Evolutionary conservation across 2,113 vertebrate species (phyloP).

Genomic region (Halichoerus grypus): DNA sequence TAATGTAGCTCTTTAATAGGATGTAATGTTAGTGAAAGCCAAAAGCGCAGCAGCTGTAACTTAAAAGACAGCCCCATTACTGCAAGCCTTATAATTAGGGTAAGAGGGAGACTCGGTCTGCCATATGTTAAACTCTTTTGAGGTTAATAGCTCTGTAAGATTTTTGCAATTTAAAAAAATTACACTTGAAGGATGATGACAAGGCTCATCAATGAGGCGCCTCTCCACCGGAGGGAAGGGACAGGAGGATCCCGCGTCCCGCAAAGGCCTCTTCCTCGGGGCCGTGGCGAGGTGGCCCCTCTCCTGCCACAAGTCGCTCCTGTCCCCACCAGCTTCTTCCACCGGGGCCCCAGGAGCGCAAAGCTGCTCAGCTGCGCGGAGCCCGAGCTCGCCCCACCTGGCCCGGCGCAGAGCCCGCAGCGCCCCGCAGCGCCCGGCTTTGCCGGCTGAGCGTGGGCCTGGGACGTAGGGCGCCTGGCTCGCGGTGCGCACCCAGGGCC

Average conservation of each 20-base stretch:
- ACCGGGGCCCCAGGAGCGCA: background rate
- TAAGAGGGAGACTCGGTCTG: slow-evolving; percentile 88
- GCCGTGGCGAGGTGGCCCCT: background rate
- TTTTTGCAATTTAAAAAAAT: slow-evolving; percentile 90
- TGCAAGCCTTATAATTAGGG: slow-evolving; percentile 90
- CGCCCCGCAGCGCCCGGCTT: background rate
- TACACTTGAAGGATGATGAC: slow-evolving; percentile 86
- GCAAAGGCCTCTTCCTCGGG: background rate
- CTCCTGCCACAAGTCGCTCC: background rate
- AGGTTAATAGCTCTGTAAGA: slow-evolving; percentile 91
- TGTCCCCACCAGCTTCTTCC: accelerated
- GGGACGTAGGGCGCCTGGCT: accelerated
- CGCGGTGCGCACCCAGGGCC: background rate
- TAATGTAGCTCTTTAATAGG: slow-evolving; percentile 89
- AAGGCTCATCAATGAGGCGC: slow-evolving; percentile 74
- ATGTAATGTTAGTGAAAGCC: slow-evolving; percentile 88
- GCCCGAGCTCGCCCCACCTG: background rate
- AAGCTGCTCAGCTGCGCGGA: background rate
- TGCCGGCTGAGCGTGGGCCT: accelerated
- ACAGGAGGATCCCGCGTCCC: background rate
- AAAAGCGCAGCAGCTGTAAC: slow-evolving; percentile 89
- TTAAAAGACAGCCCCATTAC: slow-evolving; percentile 91
- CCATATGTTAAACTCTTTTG: slow-evolving; percentile 90
- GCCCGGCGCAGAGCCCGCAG: background rate
- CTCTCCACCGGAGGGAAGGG: background rate